Evolutionary conservation across 2,797 vertebrate species (phyloP), one percentile per base, ranked within the genome.

Genomic region (Tenualosa thibaudeaui): DNA sequence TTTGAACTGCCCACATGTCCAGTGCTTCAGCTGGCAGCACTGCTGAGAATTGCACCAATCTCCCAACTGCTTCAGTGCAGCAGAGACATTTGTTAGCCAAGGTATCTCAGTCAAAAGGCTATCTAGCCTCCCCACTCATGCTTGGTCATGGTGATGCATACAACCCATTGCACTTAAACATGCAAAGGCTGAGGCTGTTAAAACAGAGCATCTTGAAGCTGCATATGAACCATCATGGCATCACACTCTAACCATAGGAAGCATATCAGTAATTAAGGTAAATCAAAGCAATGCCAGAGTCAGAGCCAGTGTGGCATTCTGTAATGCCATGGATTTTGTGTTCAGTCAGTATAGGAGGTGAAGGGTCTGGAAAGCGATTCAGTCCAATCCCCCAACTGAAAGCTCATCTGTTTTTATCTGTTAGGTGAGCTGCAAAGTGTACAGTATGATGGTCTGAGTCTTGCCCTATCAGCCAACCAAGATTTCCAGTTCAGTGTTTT

Each of bases 401-500:
- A 68, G 15, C 10, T 68, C 65, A 31, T 68, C 24, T 75, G 68
- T 75, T 75, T 31, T 2, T 13, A 40, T 43, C 13, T 17, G 17
- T 75, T 40, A 40, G 37, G 37, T 37, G 19, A 75, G 13, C 40
- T 75, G 68, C 68, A 40, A 37, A 31, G 68, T 43, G 68, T 75
- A 31, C 37, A 46, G 81, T 49, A 24, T 12, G 46, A 54, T 17
- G 26, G 49, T 51, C 51, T 51, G 8, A 81, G 49, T 22, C 19
- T n/a, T 37, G 43, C 43, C 37, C 31, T 17, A 31, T 19, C 37
- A 75, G 68, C 37, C 37, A 31, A 75, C 31, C 15, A 75, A 75
- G 37, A 75, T 37, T 75, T 75, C 37, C 68, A 75, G 37, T 75
- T 40, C 3, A 75, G 68, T 75, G 68, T 75, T 37, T 75, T 71